phyloP scores from a whole-genome alignment of 2,797 vertebrate genomes.

The Scolopax bukidnonensis region DNA sequence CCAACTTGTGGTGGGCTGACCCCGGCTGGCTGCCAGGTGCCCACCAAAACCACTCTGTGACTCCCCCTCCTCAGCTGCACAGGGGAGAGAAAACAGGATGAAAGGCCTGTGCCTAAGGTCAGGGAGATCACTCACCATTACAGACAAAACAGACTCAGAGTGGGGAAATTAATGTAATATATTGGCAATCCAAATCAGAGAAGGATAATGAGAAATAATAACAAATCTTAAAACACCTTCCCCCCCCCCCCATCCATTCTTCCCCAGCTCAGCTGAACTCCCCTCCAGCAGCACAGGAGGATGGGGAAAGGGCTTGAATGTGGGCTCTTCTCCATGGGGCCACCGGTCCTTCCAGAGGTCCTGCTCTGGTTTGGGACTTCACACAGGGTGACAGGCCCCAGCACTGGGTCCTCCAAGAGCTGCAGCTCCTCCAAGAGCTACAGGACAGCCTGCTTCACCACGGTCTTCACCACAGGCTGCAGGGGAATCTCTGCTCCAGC shows the following conservation, averaged over 20 bases:
- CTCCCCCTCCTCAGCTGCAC: neutral
- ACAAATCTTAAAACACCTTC: neutral
- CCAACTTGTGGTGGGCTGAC: neutral
- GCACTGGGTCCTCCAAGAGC: rapidly evolving
- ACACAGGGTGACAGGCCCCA: too few species aligned
- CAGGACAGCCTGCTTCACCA: neutral
- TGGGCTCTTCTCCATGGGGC: neutral
- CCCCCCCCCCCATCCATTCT: neutral
- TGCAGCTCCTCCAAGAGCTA: neutral
- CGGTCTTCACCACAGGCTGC: rapidly evolving
- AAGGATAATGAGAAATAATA: neutral
- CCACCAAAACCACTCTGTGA: neutral
- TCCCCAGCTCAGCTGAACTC: neutral
- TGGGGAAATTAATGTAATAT: neutral
- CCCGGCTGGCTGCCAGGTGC: neutral
- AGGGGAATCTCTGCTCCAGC: neutral
- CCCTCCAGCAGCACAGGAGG: neutral
- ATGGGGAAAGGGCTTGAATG: neutral
- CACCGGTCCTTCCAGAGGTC: neutral
- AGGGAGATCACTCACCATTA: neutral
- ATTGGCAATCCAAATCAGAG: neutral
- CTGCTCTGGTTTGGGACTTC: neutral
- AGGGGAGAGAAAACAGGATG: neutral
- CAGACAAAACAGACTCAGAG: neutral
- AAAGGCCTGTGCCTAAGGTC: neutral